Base-by-base conservation (phyloP, 2,797 vertebrate genomes). In the Pangasius sanitwongsei region DNA sequence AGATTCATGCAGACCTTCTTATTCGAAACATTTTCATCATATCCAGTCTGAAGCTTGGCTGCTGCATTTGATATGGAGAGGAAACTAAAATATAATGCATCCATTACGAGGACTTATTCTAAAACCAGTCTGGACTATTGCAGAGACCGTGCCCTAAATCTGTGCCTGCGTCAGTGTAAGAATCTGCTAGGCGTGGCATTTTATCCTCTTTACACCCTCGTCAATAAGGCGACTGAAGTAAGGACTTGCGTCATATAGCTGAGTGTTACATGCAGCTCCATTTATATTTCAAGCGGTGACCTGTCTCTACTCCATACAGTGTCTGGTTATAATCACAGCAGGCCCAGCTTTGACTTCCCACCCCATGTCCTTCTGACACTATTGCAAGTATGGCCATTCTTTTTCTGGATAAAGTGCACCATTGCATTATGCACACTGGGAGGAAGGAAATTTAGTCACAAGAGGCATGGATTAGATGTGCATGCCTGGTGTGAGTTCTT, bases 261-360 rank as follows among this genome's bases (percentile, higher is more conserved):
- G n/a, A 55, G 53, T 23, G 53, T 37, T 23, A 59, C 8, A 11
- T 13, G 8, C 78, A 23, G 55, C 78, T 34, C 53, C 55, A 2
- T 37, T 37, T 59, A 25, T 59, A 59, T 57, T 59, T 37, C 31
- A 57, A 34, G 78, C 31, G 1, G 7, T 12, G 78, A 57, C 37
- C 81, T 44, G 59, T n/a, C 41, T 48, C 59, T 44, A 48, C 59
- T 48, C 82, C 41, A 28, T 44, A 37, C 55, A 6, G 59, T 18
- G 41, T 83, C 59, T 83, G 82, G 82, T 83, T 65, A 83, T 48
- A 48, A 48, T 83, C 82, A 65, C 81, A 16, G 81, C 25, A 83
- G 59, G 34, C 20, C 2, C 6, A 44, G 55, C 34, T 6, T 44
- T 44, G 15, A 83, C 34, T 48, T 31, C 59, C 25, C 37, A 83